Base-by-base conservation (phyloP, 2,113 vertebrate species). In the Monarcha castaneiventris region DNA sequence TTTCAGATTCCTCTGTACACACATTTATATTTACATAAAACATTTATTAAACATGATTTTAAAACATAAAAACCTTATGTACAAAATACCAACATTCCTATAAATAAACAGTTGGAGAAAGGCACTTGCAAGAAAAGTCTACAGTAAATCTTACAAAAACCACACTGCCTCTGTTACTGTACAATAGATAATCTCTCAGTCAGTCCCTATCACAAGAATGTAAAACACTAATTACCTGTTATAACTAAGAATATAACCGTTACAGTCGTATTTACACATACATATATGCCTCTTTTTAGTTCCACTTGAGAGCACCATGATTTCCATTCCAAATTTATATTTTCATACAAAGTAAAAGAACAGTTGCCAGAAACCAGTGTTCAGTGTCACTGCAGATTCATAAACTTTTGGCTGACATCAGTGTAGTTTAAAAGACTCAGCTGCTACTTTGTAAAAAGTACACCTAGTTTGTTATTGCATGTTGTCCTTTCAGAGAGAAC, bases 101-200 rank as follows among this genome's bases (percentile, higher is more conserved):
- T 98, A 98, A 98, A 98, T 98, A 98, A 98, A 98, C 97, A 97
- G 97, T 97, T 98, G 97, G 97, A 98, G 98, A 98, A 98, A 98
- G 98, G 98, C 98, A 98, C 98, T 98, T 98, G 98, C 98, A 98
- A 98, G 98, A 98, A 98, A 98, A 98, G 97, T 98, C 98, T 98
- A 98, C 98, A 98, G 97, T 97, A 97, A 97, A 98, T 98, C 96
- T 96, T 98, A 98, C 96, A 98, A 98, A 98, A 97, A 97, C 84
- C 94, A 95, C 97, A 97, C 95, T 96, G 96, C 93, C 94, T 97
- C 95, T 91, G 94, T 94, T 97, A 97, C 97, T 98, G 97, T 98
- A 98, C 98, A 98, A 97, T 97, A 97, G 97, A 97, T 94, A 96
- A 90, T 96, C 92, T 97, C 95, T 95, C 89, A 2, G 94, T 91